phyloP scores from a whole-genome alignment of 2,888 invertebrate species.

The Leptopilina myrica region DNA sequence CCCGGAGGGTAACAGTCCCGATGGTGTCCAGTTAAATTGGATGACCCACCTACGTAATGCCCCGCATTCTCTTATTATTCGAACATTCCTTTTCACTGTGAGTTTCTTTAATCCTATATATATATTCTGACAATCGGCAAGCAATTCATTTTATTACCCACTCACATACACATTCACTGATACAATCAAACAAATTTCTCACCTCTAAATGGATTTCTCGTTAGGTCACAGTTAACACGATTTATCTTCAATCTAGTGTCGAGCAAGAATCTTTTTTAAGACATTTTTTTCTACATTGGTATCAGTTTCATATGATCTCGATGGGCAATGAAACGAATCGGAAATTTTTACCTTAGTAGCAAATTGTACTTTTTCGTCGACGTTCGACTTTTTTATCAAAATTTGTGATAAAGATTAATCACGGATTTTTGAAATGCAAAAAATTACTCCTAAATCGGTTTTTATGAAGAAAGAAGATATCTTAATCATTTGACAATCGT shows the following conservation, averaged over 20 bases:
- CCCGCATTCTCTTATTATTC: constrained; percentile 13
- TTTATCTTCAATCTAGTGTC: neutral
- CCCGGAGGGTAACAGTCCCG: neutral
- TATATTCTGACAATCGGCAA: neutral
- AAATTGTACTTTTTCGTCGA: too few relatives aligned
- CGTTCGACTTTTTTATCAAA: too few relatives aligned
- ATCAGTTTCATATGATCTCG: too few relatives aligned
- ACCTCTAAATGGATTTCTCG: neutral
- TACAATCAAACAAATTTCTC: constrained; percentile 13
- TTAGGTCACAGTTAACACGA: neutral
- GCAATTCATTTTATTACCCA: neutral
- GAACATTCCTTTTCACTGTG: constrained; percentile 4
- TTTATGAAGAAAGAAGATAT: too few relatives aligned
- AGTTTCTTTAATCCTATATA: neutral
- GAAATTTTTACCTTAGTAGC: too few relatives aligned
- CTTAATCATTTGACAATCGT: too few relatives aligned
- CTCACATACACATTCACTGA: neutral
- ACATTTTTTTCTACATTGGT: too few relatives aligned
- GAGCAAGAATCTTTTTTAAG: neutral
- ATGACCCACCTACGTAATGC: constrained; percentile 13
- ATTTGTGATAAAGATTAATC: too few relatives aligned
- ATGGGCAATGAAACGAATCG: neutral
- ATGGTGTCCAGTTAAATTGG: constrained; percentile 24
- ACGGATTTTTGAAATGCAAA: too few relatives aligned
- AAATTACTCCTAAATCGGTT: too few relatives aligned